These are phyloP conservation scores for Chamaea fasciata DNA, from an alignment of 2,113 vertebrate genomes.

Conservation along the genomic window DNA sequence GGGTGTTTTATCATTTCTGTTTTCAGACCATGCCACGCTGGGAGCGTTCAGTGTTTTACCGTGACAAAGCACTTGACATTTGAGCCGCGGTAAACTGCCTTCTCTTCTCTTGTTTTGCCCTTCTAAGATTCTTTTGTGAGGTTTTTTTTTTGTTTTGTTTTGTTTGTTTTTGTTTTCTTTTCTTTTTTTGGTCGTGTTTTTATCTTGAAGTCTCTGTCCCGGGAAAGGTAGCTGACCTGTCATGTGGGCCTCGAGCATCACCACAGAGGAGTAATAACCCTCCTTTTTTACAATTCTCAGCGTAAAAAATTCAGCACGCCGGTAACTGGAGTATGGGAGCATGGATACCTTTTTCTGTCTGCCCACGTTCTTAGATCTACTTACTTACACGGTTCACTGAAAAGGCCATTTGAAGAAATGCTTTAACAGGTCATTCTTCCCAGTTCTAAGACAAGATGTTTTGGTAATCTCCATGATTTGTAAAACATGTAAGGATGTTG, in stretches of 20 bases:
- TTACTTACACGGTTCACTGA: rapidly evolving
- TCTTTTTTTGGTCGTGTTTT: rapidly evolving
- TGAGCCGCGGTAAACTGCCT: not conserved
- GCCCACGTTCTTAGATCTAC: rapidly evolving
- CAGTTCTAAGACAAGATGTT: not conserved
- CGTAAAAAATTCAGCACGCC: not conserved
- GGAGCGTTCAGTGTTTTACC: rapidly evolving
- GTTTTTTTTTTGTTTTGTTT: not conserved
- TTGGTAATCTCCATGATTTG: not conserved
- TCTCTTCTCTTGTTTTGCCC: not conserved
- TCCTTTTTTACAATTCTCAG: not conserved
- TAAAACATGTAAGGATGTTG: not conserved
- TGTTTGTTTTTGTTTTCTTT: no score
- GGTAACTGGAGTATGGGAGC: not conserved
- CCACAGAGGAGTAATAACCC: rapidly evolving
- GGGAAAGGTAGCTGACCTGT: not conserved
- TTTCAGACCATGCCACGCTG: rapidly evolving
- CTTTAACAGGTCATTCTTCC: not conserved
- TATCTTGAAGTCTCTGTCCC: not conserved
- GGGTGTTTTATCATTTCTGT: not conserved
- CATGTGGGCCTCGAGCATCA: rapidly evolving
- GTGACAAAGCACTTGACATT: not conserved
- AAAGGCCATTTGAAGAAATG: not conserved
- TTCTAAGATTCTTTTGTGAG: not conserved
- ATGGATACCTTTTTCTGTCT: not conserved